These are phyloP conservation scores for Alcis repandata DNA, from an alignment of 2,888 invertebrate genomes.

Conservation along the genomic window DNA sequence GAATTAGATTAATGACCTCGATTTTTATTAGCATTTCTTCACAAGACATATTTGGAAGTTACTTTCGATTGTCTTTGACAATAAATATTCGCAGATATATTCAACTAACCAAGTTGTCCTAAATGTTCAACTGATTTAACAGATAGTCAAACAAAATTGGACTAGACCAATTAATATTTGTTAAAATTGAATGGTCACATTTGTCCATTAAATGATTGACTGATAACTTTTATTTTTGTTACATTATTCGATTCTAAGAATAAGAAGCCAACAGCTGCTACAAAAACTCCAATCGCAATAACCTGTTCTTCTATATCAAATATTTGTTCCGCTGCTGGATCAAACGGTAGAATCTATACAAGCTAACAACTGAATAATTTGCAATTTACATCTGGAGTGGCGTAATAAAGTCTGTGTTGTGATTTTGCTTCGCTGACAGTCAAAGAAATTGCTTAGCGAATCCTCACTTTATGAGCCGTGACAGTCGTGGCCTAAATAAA, in stretches of 20 bases:
- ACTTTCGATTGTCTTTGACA: no score
- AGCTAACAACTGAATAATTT: not conserved
- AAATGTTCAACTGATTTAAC: no score
- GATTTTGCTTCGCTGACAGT: not conserved
- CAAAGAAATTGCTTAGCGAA: conserved; percentile 19
- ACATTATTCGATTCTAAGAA: not conserved
- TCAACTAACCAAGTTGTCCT: no score
- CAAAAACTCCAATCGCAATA: conserved; percentile 5
- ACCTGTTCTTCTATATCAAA: conserved; percentile 3
- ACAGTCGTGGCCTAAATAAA: conserved; percentile 24
- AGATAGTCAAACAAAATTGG: no score
- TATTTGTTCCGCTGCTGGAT: conserved; percentile 8
- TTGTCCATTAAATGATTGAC: not conserved
- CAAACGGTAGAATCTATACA: not conserved
- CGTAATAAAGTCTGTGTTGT: conserved; percentile 6
- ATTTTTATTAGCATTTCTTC: no score
- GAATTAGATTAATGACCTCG: not conserved
- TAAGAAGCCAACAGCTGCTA: not conserved
- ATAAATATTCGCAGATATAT: no score
- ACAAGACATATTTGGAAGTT: no score
- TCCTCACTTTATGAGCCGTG: conserved; percentile 29
- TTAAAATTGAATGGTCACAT: no score
- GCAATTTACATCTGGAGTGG: conserved; percentile 15
- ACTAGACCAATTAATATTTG: no score
- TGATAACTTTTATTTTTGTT: not conserved